Evolutionary conservation across 1,140 invertebrate species (phyloP).

Genomic region (Drosophila tristis): DNA sequence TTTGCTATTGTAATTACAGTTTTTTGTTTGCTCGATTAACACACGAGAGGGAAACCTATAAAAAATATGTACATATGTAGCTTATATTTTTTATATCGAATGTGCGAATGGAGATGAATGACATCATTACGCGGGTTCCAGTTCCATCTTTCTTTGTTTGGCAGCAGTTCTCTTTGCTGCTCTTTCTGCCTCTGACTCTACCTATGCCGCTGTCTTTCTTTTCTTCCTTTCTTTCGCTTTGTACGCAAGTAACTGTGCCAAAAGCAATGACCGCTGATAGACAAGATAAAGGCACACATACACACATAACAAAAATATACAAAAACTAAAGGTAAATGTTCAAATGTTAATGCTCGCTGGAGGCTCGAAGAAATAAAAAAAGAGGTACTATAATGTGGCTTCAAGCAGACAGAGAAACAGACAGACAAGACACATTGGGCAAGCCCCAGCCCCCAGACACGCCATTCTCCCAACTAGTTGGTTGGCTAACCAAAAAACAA

Average conservation of each 20-base stretch:
- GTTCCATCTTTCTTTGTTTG: conserved; percentile 43
- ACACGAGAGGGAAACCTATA: conserved; percentile 22
- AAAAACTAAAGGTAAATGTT: conserved; percentile 12
- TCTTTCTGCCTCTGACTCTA: conserved; percentile 18
- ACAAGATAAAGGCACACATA: conserved; percentile 51
- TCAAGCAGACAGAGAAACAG: conserved; percentile 27
- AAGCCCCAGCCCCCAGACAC: conserved; percentile 2
- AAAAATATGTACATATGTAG: conserved; percentile 13
- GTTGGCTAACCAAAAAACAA: conserved; percentile 12
- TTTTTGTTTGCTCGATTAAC: conserved; percentile 52
- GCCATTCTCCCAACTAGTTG: conserved; percentile 28
- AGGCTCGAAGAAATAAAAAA: conserved; percentile 20
- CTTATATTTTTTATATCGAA: conserved; percentile 49
- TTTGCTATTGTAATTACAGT: conserved; percentile 43
- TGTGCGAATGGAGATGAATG: conserved; percentile 60
- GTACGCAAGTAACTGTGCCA: conserved; percentile 66
- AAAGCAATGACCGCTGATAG: conserved; percentile 62
- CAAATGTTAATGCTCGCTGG: conserved; percentile 32
- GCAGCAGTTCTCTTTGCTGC: conserved; percentile 18
- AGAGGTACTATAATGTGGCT: conserved; percentile 57
- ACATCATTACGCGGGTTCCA: conserved; percentile 58
- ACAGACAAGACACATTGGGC: conserved; percentile 37
- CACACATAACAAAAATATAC: background rate
- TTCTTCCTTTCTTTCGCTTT: conserved; percentile 34
- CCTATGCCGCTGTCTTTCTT: conserved; percentile 16